Evolutionary conservation across 2,113 vertebrate genomes (phyloP).

Genomic region (Bubo scandiacus): DNA sequence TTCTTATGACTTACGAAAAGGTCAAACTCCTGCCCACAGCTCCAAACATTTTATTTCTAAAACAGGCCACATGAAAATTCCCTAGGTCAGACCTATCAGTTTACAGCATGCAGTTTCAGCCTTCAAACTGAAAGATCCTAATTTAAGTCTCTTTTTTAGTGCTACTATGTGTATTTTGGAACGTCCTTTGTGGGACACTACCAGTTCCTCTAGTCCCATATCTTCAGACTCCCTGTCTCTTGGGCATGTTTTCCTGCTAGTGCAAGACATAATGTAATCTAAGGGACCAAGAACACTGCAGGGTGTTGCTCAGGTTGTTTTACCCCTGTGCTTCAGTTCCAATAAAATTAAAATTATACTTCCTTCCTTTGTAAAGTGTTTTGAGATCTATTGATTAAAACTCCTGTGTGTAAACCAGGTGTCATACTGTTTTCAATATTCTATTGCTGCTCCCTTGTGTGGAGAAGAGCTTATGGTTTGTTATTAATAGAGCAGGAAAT

Average conservation of each 20-base stretch:
- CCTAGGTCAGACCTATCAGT: not conserved
- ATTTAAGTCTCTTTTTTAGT: not conserved
- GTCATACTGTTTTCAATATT: not conserved
- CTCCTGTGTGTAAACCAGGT: not conserved
- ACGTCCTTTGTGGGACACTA: not conserved
- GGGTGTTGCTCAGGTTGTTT: not conserved
- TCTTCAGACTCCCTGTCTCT: not conserved
- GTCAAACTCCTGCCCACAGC: not conserved
- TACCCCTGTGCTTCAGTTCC: not conserved
- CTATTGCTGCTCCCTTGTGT: not conserved
- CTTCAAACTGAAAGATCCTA: not conserved
- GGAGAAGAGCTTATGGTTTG: not conserved
- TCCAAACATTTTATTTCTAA: conserved; percentile 9
- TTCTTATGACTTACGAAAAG: not conserved
- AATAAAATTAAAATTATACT: not conserved
- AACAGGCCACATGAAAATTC: not conserved
- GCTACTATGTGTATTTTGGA: not conserved
- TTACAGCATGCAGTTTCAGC: not conserved
- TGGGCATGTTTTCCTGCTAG: not conserved
- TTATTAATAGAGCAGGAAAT: conserved; percentile 24
- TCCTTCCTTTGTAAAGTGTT: not conserved
- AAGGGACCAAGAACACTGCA: not conserved
- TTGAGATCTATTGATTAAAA: not conserved
- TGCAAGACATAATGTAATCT: not conserved
- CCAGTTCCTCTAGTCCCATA: not conserved